Percentiles rank a stretch among this genome's conserved stretches.
These are phyloP conservation scores for Heliconius melpomene DNA, from an alignment of 1,140 invertebrate species.

Conservation along the genomic window DNA sequence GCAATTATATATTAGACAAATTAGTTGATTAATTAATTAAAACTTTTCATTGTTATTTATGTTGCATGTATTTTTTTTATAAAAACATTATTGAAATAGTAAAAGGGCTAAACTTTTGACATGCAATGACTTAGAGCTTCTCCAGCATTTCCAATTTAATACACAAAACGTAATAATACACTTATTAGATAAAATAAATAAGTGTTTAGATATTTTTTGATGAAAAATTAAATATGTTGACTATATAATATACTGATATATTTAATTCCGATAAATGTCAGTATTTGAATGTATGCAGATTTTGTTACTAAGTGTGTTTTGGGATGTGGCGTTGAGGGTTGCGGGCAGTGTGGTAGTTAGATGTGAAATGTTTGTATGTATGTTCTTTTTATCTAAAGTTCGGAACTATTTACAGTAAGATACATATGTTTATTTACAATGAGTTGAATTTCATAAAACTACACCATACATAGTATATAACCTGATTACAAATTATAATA, in stretches of 20 bases:
- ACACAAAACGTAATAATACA: too few species aligned
- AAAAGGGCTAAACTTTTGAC: too few species aligned
- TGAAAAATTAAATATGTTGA: not conserved
- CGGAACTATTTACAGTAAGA: not conserved
- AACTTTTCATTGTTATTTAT: too few species aligned
- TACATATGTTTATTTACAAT: not conserved
- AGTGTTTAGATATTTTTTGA: too few species aligned
- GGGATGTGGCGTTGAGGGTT: conserved; percentile 11
- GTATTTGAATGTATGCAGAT: conserved; percentile 4
- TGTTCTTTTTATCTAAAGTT: not conserved
- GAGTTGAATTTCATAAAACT: not conserved
- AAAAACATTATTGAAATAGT: too few species aligned
- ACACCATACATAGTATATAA: not conserved
- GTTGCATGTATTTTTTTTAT: too few species aligned
- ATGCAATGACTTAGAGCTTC: too few species aligned
- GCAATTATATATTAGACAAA: too few species aligned
- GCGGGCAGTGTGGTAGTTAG: not conserved
- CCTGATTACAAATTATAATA: not conserved
- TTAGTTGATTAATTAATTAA: too few species aligned
- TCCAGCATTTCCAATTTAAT: too few species aligned
- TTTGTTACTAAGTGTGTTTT: not conserved
- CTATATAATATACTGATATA: not conserved
- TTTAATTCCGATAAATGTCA: not conserved
- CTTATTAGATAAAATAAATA: too few species aligned
- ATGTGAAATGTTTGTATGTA: not conserved